Conservation (phyloP, 2,797 vertebrate species). For the Dendrocincla fuliginosa region DNA sequence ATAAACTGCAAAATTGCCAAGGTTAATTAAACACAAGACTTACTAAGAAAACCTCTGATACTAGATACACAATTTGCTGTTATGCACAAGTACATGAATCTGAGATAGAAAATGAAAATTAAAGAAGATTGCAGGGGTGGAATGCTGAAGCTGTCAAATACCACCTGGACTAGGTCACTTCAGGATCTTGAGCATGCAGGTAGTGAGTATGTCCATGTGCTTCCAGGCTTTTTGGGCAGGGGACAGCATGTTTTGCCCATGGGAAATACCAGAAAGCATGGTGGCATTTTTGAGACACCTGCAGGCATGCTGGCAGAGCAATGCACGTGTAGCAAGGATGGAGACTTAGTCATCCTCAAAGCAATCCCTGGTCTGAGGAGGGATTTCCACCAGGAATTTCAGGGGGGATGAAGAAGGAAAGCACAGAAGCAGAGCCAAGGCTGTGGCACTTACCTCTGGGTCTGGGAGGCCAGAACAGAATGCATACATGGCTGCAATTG, state of each 20-base stretch:
- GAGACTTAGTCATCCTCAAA: accelerated
- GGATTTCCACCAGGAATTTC: neutral
- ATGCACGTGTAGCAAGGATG: accelerated
- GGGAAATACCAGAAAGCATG: neutral
- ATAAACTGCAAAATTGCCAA: neutral
- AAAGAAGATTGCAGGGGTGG: neutral
- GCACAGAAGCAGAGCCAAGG: neutral
- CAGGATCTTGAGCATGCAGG: neutral
- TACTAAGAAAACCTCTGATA: neutral
- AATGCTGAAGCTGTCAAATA: neutral
- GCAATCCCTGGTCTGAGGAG: neutral
- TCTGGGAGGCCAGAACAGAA: accelerated
- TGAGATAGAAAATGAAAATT: neutral
- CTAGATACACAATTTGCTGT: neutral
- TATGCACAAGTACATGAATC: neutral
- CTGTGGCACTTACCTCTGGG: accelerated
- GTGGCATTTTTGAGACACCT: neutral
- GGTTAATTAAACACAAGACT: neutral
- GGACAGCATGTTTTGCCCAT: neutral
- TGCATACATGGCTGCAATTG: neutral
- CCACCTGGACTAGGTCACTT: neutral
- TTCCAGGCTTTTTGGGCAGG: neutral
- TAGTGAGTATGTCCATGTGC: neutral
- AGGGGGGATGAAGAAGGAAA: neutral
- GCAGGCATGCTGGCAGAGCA: accelerated